These are phyloP conservation scores for Drosophila falleni DNA, from an alignment of 2,888 invertebrate species.

Conservation along the genomic window DNA sequence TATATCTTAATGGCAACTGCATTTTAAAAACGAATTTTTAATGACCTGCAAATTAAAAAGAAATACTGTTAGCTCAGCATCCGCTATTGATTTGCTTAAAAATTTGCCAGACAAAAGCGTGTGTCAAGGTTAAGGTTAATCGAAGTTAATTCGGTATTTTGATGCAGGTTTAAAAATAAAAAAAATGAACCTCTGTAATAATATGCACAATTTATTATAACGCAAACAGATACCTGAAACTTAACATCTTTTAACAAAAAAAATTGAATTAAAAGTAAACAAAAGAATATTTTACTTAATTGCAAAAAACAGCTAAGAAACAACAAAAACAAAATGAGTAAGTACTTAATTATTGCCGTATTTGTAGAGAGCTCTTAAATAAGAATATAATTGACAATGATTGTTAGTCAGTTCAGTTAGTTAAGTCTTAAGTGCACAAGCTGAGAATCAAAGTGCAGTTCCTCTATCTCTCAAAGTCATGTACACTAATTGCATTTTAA, in stretches of 20 bases:
- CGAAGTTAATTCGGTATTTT: slow-evolving; percentile 13
- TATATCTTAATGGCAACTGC: slow-evolving; percentile 34
- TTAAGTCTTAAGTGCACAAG: slow-evolving; percentile 12
- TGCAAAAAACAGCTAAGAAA: slow-evolving; percentile 11
- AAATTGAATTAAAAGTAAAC: slow-evolving; percentile 4
- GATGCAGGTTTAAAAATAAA: slow-evolving; percentile 27
- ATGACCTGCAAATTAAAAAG: slow-evolving; percentile 11
- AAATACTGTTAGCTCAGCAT: slow-evolving; percentile 14
- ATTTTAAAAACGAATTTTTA: slow-evolving; percentile 23
- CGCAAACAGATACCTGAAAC: slow-evolving; percentile 21
- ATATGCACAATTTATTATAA: slow-evolving; percentile 48
- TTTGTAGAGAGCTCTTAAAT: slow-evolving; percentile 11
- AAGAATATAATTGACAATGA: slow-evolving; percentile 44
- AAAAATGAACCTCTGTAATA: slow-evolving; percentile 19
- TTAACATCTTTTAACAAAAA: slow-evolving; percentile 24
- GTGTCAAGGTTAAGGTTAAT: slow-evolving; percentile 72
- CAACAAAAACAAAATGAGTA: slow-evolving; percentile 70
- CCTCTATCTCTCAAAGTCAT: background rate
- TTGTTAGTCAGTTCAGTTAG: slow-evolving; percentile 14
- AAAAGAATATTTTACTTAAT: slow-evolving; percentile 31
- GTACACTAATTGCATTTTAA: slow-evolving; percentile 40
- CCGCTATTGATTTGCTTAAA: slow-evolving; percentile 23
- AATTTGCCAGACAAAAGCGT: slow-evolving; percentile 32
- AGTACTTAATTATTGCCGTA: slow-evolving; percentile 56
- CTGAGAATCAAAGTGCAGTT: slow-evolving; percentile 21